These are phyloP conservation scores for Eupsilia transversa DNA, from an alignment of 2,888 invertebrate species.

Conservation along the genomic window DNA sequence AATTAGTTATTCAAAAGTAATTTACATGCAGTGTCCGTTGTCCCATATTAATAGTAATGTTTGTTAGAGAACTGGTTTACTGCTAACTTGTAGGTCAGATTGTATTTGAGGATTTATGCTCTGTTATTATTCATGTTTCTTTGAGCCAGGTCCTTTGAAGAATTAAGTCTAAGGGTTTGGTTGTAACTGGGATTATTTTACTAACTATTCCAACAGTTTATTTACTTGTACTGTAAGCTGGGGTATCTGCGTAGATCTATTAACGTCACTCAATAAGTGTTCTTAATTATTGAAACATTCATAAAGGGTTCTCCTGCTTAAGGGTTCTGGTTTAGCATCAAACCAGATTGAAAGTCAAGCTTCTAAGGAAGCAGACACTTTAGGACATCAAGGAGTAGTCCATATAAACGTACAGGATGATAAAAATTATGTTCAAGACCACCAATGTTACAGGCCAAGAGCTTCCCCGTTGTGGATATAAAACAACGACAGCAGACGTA, in stretches of 20 bases:
- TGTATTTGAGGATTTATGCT: conserved; percentile 52
- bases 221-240: background rate
- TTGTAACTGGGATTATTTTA: conserved; percentile 21
- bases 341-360: background rate
- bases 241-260: background rate
- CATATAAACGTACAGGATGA: background rate
- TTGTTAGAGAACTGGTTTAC: conserved; percentile 56
- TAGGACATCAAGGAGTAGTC: background rate
- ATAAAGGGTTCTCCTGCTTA: background rate
- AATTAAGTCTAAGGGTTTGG: conserved; percentile 33
- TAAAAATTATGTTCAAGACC: background rate
- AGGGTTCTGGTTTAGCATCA: background rate
- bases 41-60: conserved; percentile 65
- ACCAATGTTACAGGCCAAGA: too few relatives aligned
- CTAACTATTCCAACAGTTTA: background rate
- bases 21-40: conserved; percentile 67
- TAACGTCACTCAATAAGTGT: background rate
- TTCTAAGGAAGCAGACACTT: background rate
- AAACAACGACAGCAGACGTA: background rate
- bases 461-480: too few relatives aligned
- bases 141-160: conserved; percentile 22
- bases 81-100: conserved; percentile 53
- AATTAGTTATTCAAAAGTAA: conserved; percentile 69
- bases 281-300: background rate
- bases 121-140: conserved; percentile 43